phyloP scores from a whole-genome alignment of 92 coral and sea anemone species.

The Porites evermanni region DNA sequence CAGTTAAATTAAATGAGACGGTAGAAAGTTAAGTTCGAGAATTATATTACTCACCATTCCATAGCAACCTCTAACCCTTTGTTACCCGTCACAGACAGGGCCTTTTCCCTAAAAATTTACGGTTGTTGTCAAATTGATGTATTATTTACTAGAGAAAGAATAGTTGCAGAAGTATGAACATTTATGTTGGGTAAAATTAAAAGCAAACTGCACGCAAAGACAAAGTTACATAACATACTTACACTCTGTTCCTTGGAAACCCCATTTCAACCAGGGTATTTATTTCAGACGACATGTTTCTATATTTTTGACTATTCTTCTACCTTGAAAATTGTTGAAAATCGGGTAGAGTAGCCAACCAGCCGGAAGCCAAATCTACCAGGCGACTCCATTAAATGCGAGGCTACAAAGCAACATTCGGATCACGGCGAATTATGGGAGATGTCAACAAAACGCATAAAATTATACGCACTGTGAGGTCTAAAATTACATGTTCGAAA shows the following conservation, averaged over 20 bases:
- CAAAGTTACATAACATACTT: slow-evolving; percentile 44
- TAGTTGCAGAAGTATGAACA: no score
- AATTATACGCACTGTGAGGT: no score
- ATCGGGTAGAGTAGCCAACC: neutral
- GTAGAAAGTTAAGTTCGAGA: no score
- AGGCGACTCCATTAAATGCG: neutral
- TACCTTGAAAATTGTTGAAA: neutral
- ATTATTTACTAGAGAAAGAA: no score
- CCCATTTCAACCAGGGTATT: slow-evolving; percentile 95
- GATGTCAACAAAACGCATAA: neutral
- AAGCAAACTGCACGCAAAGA: neutral
- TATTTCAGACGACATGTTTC: slow-evolving; percentile 77
- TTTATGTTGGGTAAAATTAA: neutral
- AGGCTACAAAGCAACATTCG: neutral
- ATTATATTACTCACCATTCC: slow-evolving; percentile 83
- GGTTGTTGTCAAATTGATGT: neutral
- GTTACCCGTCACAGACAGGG: slow-evolving; percentile 79
- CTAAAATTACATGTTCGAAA: no score
- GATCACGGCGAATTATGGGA: neutral
- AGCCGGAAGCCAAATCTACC: slow-evolving; percentile 26
- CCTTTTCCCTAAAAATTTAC: slow-evolving; percentile 79
- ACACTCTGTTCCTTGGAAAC: slow-evolving; percentile 95
- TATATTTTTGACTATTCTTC: neutral
- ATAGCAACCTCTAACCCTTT: slow-evolving; percentile 89
- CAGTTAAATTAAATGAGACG: no score